A percentile compares a stretch with the other conserved stretches of the same genome.
Conservation (phyloP, 2,113 vertebrate genomes). For the Gymnobelideus leadbeateri region DNA sequence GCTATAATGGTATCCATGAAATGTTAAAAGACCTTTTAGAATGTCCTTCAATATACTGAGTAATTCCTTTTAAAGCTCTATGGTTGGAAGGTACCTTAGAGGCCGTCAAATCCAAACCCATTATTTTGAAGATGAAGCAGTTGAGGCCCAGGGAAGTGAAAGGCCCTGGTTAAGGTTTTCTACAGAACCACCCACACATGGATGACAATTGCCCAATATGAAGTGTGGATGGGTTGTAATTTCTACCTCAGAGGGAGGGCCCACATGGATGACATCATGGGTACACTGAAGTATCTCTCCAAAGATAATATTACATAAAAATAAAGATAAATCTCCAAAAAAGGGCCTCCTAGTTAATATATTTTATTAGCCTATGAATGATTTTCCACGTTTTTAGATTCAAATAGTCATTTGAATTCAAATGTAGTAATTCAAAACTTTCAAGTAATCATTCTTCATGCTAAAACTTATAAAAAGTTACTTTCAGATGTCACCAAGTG, state of each 20-base stretch:
- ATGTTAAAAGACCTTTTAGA: not conserved
- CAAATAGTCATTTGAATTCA: not conserved
- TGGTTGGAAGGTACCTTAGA: not conserved
- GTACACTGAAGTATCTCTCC: conserved; percentile 2
- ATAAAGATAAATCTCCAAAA: conserved; percentile 19
- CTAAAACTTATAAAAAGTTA: conserved; percentile 44
- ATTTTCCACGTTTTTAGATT: conserved; percentile 27
- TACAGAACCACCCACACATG: not conserved
- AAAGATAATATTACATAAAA: conserved; percentile 13
- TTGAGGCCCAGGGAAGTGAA: not conserved
- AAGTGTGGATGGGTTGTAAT: not conserved
- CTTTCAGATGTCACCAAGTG: conserved; percentile 36
- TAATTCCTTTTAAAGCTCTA: not conserved
- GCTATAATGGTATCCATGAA: not conserved
- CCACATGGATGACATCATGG: not conserved
- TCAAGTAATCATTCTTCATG: conserved; percentile 22
- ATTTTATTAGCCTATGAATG: conserved; percentile 37
- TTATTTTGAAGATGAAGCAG: not conserved
- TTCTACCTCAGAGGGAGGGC: not conserved
- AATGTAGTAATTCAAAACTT: not conserved
- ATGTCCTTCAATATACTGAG: not conserved
- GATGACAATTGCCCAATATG: not conserved
- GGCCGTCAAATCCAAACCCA: not conserved
- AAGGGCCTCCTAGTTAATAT: conserved; percentile 7
- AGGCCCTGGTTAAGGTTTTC: not conserved